phyloP scores from a whole-genome alignment of 2,888 invertebrate genomes.

The Andrena bucephala region DNA sequence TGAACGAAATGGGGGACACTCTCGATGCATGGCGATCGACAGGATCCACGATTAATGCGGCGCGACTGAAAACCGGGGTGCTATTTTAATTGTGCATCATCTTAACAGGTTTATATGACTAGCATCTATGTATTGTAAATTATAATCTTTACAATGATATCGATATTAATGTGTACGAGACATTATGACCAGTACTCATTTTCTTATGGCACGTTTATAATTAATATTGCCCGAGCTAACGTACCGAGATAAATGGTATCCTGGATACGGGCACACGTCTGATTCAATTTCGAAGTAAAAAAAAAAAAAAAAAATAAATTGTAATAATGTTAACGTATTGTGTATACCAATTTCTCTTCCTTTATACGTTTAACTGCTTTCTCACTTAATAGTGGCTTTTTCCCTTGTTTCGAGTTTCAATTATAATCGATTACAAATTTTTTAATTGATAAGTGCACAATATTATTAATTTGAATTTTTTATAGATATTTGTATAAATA shows the following conservation, averaged over 20 bases:
- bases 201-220: slow-evolving; percentile 85
- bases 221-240: slow-evolving; percentile 77
- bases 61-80: slow-evolving; percentile 81
- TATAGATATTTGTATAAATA: slow-evolving; percentile 25
- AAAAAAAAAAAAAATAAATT: slow-evolving; percentile 77
- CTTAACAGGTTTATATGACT: slow-evolving; percentile 81
- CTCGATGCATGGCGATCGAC: slow-evolving; percentile 58
- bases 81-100: slow-evolving; percentile 83
- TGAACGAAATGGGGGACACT: slow-evolving; percentile 43
- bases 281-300: slow-evolving; percentile 78
- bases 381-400: slow-evolving; percentile 12
- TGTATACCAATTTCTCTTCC: slow-evolving; percentile 52
- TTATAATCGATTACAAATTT: slow-evolving; percentile 27
- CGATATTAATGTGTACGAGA: slow-evolving; percentile 79
- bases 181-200: slow-evolving; percentile 82
- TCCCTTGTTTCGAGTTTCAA: slow-evolving; percentile 29
- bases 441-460: slow-evolving; percentile 34
- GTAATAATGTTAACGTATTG: slow-evolving; percentile 76
- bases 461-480: slow-evolving; percentile 38
- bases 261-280: slow-evolving; percentile 73
- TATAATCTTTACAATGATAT: slow-evolving; percentile 83
- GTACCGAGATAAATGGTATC: slow-evolving; percentile 76
- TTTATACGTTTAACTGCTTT: slow-evolving; percentile 39
- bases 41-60: slow-evolving; percentile 69
- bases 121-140: slow-evolving; percentile 84